phyloP scores from a whole-genome alignment of 2,888 invertebrate genomes.

The Ophion costatus region DNA sequence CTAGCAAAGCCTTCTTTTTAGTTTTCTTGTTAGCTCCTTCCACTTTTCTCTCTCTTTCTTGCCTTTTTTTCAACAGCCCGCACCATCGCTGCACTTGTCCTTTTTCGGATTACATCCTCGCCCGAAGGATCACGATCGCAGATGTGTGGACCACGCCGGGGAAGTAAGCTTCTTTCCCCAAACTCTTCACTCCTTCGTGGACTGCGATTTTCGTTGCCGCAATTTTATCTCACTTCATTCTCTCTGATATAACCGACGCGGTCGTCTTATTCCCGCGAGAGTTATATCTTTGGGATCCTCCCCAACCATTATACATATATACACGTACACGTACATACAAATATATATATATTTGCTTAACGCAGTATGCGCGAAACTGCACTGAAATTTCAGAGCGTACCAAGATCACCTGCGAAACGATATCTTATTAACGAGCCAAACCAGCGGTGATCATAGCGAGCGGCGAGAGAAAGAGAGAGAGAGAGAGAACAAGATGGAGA shows the following conservation, averaged over 20 bases:
- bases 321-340: too few species aligned
- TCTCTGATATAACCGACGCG: constrained; percentile 10
- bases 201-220: not conserved
- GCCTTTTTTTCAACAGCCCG: constrained; percentile 12
- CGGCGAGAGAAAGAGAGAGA: not conserved
- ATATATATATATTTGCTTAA: not conserved
- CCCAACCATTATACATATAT: constrained; percentile 2
- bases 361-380: constrained; percentile 32
- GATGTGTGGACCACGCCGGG: not conserved
- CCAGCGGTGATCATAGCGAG: constrained; percentile 6
- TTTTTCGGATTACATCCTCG: constrained; percentile 2
- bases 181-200: constrained; percentile 5
- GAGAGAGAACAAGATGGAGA: not conserved
- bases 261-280: constrained; percentile 22
- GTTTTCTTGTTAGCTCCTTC: not conserved
- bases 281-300: constrained; percentile 29
- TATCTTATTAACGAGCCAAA: constrained; percentile 53
- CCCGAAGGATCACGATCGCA: not conserved
- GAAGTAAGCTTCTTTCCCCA: not conserved
- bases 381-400: constrained; percentile 30
- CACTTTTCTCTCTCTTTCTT: not conserved
- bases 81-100: not conserved
- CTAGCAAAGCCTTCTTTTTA: constrained; percentile 56
- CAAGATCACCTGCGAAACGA: constrained; percentile 50
- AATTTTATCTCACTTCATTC: not conserved